phyloP scores from a whole-genome alignment of 2,113 vertebrate species.

The Haemorhous mexicanus region DNA sequence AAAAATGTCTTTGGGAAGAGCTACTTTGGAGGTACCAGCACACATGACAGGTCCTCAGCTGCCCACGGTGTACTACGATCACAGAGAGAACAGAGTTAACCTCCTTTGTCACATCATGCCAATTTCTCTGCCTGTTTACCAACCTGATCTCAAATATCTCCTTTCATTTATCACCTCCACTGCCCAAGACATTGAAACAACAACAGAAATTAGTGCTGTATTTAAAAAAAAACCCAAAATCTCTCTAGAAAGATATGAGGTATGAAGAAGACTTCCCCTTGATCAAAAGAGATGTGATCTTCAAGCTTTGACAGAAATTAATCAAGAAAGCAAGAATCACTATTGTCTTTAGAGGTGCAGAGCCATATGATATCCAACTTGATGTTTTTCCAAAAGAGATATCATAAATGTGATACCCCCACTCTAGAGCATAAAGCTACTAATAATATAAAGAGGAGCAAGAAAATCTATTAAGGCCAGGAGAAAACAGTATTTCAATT shows the following conservation, averaged over 20 bases:
- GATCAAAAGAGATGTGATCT: not conserved
- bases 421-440: not conserved
- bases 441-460: not conserved
- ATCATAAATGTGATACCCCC: not conserved
- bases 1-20: not conserved
- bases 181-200: not conserved
- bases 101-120: not conserved
- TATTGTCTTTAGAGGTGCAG: not conserved
- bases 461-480: not conserved
- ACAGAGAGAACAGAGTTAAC: not conserved
- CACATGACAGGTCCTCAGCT: not conserved
- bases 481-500: not conserved
- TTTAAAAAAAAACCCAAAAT: not conserved
- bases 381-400: not conserved
- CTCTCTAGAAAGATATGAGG: not conserved
- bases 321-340: not conserved
- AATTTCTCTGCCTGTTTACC: not conserved
- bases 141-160: not conserved
- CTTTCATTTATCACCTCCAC: not conserved
- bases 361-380: fast-evolving
- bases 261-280: not conserved
- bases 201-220: not conserved
- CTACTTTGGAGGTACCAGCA: not conserved
- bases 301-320: not conserved
- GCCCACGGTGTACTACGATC: fast-evolving